These are phyloP conservation scores for Aptenodytes forsteri DNA, from an alignment of 2,113 vertebrate species.

Conservation along the genomic window DNA sequence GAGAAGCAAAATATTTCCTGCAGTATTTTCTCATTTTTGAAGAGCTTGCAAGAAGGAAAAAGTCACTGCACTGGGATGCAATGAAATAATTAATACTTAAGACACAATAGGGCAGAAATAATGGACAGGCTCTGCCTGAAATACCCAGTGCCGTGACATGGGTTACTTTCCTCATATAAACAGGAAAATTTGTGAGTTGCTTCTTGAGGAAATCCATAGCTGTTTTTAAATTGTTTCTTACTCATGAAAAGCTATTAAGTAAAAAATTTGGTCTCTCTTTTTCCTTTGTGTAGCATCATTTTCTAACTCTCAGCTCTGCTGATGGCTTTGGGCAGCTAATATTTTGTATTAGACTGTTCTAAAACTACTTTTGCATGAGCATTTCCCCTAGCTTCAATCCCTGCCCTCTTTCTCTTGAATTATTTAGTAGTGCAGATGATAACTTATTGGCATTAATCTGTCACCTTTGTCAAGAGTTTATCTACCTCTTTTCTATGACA, in stretches of 20 bases:
- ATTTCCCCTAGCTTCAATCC: background rate
- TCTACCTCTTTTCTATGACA: conserved; percentile 1
- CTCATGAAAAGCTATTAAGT: background rate
- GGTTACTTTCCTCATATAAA: background rate
- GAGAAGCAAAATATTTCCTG: conserved; percentile 57
- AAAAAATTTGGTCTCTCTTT: background rate
- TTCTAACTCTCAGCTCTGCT: background rate
- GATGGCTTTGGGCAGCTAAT: background rate
- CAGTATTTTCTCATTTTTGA: conserved; percentile 37
- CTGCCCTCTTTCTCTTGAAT: conserved; percentile 1
- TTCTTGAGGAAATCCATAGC: background rate
- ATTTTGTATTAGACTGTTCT: background rate
- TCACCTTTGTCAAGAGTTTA: conserved; percentile 48
- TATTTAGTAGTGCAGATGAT: conserved; percentile 45
- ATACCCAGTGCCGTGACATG: background rate
- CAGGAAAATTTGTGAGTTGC: background rate
- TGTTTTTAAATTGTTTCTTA: background rate
- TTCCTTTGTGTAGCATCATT: background rate
- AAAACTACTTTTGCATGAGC: background rate
- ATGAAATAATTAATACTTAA: conserved; percentile 66
- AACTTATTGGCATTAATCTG: conserved; percentile 47
- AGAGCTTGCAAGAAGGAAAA: background rate
- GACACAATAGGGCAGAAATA: background rate
- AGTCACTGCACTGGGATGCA: conserved; percentile 32
- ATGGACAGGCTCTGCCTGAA: background rate